Evolutionary conservation across 2,113 vertebrate species (phyloP), one percentile per base, ranked within the genome.

Genomic region (Tursiops truncatus): DNA sequence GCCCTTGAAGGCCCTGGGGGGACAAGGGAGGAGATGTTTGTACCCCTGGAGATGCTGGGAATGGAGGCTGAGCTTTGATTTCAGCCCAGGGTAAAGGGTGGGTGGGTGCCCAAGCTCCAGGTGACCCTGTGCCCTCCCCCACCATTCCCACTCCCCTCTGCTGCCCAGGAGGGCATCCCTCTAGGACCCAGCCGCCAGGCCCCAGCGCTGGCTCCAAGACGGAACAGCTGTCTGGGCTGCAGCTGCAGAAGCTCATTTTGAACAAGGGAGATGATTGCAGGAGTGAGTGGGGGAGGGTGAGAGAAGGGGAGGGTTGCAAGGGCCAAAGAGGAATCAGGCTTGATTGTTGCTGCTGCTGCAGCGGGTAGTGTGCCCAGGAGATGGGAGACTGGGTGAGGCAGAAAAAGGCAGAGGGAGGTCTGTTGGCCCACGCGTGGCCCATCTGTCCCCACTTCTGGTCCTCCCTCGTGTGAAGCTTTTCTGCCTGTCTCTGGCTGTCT

Each of bases 261-360:
- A 98, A 98, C 97, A 98, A 98, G 96, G 73, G 93, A 97, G 97
- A 95, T 98, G 97, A 98, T 98, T 98, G 82, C 96, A 47, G 92
- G 88, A 93, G 76, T 60, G 38, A 92, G 13, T 77, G 93, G 82
- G 38, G 74, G 94, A 91, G 79, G 79, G 73, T 33, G 92, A 67
- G 89, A 33, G 68, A 65, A 87, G 65, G 74, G 47, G 88, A 89
- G 88, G 84, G 71, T 41, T 8, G 44, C 65, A 18, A 23, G 83
- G 98, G 94, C 94, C 95, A 74, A 44, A 92, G 92, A 96, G 96
- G 92, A 97, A 96, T 97, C 93, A 80, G 97, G 88, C 96, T 26
- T 60, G 73, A 97, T 97, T 96, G 94, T 93, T 65, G 28, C 67
- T 20, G 81, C 53, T 76, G 83, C 92, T 0, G 89, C 84, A 83